Conservation (phyloP, 2,888 invertebrate species). For the Zygaena filipendulae region DNA sequence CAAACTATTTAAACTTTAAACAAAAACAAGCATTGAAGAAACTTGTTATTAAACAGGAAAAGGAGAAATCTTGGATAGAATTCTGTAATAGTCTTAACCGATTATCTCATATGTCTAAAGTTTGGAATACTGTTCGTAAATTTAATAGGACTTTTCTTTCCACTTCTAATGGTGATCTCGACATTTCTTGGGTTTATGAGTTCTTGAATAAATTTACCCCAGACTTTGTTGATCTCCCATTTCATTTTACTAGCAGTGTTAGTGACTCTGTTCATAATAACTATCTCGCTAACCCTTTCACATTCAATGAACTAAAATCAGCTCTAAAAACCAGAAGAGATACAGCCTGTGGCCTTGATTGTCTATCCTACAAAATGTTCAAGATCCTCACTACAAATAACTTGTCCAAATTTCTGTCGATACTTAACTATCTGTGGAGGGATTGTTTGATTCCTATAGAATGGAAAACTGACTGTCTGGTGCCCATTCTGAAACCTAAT, state of each 20-base stretch:
- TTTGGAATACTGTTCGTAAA: too few relatives aligned
- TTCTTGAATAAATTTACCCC: too few relatives aligned
- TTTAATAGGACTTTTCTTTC: too few relatives aligned
- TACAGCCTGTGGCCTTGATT: constrained; percentile 5
- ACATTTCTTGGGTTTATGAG: too few relatives aligned
- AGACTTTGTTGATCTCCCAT: too few relatives aligned
- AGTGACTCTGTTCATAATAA: too few relatives aligned
- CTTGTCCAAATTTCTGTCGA: constrained; percentile 1
- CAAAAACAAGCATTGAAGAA: background rate
- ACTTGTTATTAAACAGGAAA: background rate
- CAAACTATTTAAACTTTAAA: constrained; percentile 1
- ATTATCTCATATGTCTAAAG: too few relatives aligned
- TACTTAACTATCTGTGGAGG: constrained; percentile 6
- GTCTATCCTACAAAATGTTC: constrained; percentile 6
- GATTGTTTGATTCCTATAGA: constrained; percentile 2
- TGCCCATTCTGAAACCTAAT: constrained; percentile 8
- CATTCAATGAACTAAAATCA: constrained; percentile 1
- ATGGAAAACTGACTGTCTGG: constrained; percentile 10
- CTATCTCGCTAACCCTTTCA: constrained; percentile 4
- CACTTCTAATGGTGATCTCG: too few relatives aligned
- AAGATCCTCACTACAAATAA: constrained; percentile 1
- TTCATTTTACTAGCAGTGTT: too few relatives aligned
- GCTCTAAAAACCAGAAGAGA: constrained; percentile 2
- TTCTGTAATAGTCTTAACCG: too few relatives aligned
- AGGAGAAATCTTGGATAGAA: background rate